Base-by-base conservation (phyloP, 2,113 vertebrate genomes). In the Micromys minutus region DNA sequence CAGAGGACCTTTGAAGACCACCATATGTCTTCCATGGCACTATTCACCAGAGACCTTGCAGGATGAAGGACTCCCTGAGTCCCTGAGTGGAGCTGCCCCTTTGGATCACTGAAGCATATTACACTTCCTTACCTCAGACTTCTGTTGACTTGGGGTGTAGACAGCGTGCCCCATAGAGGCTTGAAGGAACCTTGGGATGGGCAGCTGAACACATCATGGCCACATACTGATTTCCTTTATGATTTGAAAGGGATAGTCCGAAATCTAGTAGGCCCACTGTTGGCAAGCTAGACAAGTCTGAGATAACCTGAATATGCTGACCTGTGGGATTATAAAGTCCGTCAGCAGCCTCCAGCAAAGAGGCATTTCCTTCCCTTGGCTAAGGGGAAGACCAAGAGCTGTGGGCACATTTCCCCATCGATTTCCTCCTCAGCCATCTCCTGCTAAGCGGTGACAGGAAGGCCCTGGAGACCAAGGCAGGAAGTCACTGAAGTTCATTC, bases 171-270 rank as follows among this genome's bases (percentile, higher is more conserved):
- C 24, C 19, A 9, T 39, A 17, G 77, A 89, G 47, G 52, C 59
- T 83, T 63, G 45, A 74, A 65, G 89, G 83, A 36, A 29, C 69
- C 72, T 91, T 87, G 22, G 57, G 59, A 81, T 0, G 17, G n/a
- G 50, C 39, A 63, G 39, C 59, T 86, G 91, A 79, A 79, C 69
- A 88, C 63, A 39, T 36, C 39, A 26, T 26, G 89, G 50, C 84
- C 29, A 31, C 81, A 74, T 96, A 95, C 95, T 97, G 96, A 96
- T 90, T 97, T 97, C 97, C 94, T 69, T 92, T 87, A 83, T 89
- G 93, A 95, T 83, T 94, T 77, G 22, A 79, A n/a, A 57, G 94
- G 59, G 63, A 83, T 47, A 39, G 89, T 89, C 90, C 97, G 95
- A 87, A 75, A 96, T 96, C 31, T 45, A 88, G 96, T 95, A 93